phyloP scores from a whole-genome alignment of 2,797 vertebrate species.

The Mustela erminea region DNA sequence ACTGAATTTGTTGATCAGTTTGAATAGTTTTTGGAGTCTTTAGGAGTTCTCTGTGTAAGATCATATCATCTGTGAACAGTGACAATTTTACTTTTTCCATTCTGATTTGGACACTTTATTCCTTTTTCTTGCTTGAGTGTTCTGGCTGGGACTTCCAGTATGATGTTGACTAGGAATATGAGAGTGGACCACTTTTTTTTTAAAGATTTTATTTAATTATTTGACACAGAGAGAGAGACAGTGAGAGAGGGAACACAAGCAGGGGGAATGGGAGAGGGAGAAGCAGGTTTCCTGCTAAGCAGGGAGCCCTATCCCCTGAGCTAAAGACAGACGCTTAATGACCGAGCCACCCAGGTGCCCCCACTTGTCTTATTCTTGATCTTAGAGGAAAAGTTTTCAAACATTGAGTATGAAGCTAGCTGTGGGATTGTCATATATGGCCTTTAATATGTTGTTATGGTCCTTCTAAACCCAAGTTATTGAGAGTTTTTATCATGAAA shows the following conservation, averaged over 20 bases:
- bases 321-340: too few species aligned
- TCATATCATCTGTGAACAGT: background rate
- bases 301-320: too few species aligned
- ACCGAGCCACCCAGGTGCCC: too few species aligned
- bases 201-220: too few species aligned
- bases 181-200: background rate
- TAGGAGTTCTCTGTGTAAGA: background rate
- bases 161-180: background rate
- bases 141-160: background rate
- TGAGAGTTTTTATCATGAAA: background rate
- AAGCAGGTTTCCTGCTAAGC: too few species aligned
- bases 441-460: background rate
- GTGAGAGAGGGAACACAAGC: too few species aligned
- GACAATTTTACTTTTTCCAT: background rate
- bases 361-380: background rate
- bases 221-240: too few species aligned
- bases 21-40: background rate
- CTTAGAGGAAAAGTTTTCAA: background rate
- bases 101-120: background rate
- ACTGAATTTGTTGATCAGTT: background rate
- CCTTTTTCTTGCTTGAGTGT: background rate
- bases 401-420: background rate
- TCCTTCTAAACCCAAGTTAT: background rate
- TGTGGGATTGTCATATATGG: background rate
- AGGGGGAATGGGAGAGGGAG: too few species aligned